Evolutionary conservation across 2,113 vertebrate genomes (phyloP).

Genomic region (Canis aureus): DNA sequence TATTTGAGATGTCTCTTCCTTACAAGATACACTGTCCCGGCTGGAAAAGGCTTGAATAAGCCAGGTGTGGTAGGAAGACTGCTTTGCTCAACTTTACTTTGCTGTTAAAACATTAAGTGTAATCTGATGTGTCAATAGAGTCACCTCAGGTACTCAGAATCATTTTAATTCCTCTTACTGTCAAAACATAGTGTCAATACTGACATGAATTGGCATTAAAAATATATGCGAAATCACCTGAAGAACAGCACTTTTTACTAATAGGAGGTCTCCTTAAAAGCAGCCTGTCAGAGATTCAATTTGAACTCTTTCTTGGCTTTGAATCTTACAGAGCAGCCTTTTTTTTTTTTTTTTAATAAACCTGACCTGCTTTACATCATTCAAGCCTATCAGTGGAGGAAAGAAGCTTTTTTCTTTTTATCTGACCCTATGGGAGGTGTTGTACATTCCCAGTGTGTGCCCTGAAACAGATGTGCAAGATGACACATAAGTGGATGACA

Average conservation of each 20-base stretch:
- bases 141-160: slow-evolving; percentile 70
- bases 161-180: slow-evolving; percentile 71
- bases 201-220: slow-evolving; percentile 79
- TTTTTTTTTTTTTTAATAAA: slow-evolving; percentile 62
- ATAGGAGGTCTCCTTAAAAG: slow-evolving; percentile 75
- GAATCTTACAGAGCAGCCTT: slow-evolving; percentile 73
- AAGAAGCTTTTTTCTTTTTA: slow-evolving; percentile 73
- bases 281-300: slow-evolving; percentile 79
- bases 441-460: slow-evolving; percentile 51
- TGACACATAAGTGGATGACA: slow-evolving; percentile 74
- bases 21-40: not conserved
- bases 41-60: slow-evolving; percentile 37
- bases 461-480: slow-evolving; percentile 40
- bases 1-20: not conserved
- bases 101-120: slow-evolving; percentile 75
- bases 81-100: slow-evolving; percentile 69
- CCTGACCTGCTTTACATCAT: slow-evolving; percentile 79
- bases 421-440: slow-evolving; percentile 63
- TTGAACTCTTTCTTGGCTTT: slow-evolving; percentile 81
- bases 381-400: slow-evolving; percentile 58
- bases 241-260: slow-evolving; percentile 76
- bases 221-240: slow-evolving; percentile 78
- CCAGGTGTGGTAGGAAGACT: not conserved
- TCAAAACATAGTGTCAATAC: slow-evolving; percentile 85
- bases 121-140: slow-evolving; percentile 78